Base-by-base conservation (phyloP, 2,113 vertebrate genomes). In the Ornithorhynchus anatinus region DNA sequence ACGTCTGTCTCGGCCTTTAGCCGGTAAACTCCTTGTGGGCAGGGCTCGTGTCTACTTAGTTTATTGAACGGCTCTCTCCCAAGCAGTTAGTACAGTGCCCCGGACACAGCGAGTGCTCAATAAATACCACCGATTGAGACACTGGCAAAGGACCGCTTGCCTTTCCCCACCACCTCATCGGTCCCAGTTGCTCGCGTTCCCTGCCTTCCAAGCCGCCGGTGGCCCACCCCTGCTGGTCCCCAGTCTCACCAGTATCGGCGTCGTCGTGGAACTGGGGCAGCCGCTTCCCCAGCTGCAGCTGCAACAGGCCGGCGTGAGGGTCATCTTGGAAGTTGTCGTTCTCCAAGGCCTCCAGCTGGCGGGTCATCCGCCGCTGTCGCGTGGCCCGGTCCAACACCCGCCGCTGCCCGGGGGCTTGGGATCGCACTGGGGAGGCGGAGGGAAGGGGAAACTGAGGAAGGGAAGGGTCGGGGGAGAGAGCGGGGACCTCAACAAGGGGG, bases 241-340 rank as follows among this genome's bases (percentile, higher is more conserved):
- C n/a, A n/a, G n/a, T n/a, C 87, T 74, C 79, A 94, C 94, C 92
- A 1, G 95, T 94, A 63, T 97, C 95, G 4, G 94, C 86, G 3
- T 90, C 93, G 19, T 97, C 96, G 8, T 95, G 94, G 70, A 97
- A 97, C 67, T 97, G 95, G 0, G 96, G 96, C 0, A 97, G 92
- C 7, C 96, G 91, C 57, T 96, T 96, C 61, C 80, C 89, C 10
- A 92, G 94, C 91, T 72, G 94, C 22, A 86, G 95, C 91, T 72
- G 94, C 22, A 86, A 95, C 71, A 89, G 95, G 79, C 77, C 95
- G 31, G 96, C 92, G 3, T 96, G 93, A 2, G 96, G 96, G 59
- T 97, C 96, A 6, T 97, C 96, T 88, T 97, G 94, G 80, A 97
- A 97, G 82, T 97, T 97, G 86, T 97, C 96, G 57, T 95, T 96